A percentile compares a stretch with the other conserved stretches of the same genome.
Evolutionary conservation across 2,797 vertebrate genomes (phyloP).

Genomic region (Cossypha dichroa): DNA sequence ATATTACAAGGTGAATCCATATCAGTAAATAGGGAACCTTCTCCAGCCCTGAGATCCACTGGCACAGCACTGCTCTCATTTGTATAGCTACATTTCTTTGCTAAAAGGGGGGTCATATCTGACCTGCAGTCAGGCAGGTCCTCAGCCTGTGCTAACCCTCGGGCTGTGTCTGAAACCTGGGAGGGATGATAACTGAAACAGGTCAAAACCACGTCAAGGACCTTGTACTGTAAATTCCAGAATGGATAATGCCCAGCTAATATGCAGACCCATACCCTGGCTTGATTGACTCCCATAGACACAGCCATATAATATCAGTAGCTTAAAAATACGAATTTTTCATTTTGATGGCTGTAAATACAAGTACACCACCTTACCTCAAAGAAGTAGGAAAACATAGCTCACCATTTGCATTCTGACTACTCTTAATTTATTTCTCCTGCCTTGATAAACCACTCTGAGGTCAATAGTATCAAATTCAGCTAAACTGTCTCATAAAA

Average conservation of each 20-base stretch:
- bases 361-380: not conserved
- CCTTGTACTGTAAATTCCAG: not conserved
- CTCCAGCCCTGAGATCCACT: not conserved
- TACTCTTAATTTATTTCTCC: not conserved
- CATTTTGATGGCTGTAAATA: not conserved
- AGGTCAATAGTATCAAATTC: constrained; percentile 33
- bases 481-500: constrained; percentile 15
- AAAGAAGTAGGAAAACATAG: not conserved
- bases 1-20: not conserved
- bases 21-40: not conserved
- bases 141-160: not conserved
- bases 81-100: not conserved
- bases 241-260: not conserved
- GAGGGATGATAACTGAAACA: not conserved
- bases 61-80: not conserved
- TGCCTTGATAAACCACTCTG: not conserved
- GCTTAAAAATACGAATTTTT: not conserved
- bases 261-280: not conserved
- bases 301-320: not conserved
- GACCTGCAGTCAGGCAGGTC: not conserved
- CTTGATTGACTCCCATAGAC: not conserved
- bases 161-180: not conserved
- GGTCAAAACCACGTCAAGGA: not conserved
- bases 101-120: not conserved
- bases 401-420: not conserved